Evolutionary conservation across 2,888 invertebrate species (phyloP).

Genomic region (Callyntrura sp.): DNA sequence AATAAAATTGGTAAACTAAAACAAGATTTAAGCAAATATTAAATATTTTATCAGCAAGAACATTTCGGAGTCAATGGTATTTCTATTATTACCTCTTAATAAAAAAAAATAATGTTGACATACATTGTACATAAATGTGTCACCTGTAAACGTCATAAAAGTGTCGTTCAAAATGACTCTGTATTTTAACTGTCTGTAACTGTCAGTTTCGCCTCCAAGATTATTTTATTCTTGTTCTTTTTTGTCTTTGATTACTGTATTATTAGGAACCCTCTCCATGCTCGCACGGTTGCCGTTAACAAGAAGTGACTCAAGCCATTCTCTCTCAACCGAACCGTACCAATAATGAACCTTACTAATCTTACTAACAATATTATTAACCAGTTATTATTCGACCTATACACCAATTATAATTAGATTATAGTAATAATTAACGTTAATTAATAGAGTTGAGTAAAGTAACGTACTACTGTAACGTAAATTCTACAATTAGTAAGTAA

Average conservation of each 20-base stretch:
- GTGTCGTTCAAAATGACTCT: too few species aligned
- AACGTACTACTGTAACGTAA: not conserved
- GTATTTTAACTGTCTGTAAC: too few species aligned
- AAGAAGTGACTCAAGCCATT: conserved; percentile 77
- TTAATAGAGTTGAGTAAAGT: not conserved
- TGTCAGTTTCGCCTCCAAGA: too few species aligned
- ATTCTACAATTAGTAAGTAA: too few species aligned
- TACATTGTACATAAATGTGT: too few species aligned
- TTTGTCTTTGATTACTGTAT: conserved; percentile 22
- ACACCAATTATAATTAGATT: not conserved
- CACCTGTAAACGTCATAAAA: too few species aligned
- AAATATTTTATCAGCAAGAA: too few species aligned
- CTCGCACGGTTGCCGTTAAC: conserved; percentile 76
- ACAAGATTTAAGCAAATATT: too few species aligned
- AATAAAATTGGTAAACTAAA: too few species aligned
- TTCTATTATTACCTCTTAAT: too few species aligned
- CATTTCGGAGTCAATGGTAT: too few species aligned
- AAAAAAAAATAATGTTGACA: too few species aligned
- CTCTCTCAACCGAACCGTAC: conserved; percentile 78
- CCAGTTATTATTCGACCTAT: conserved; percentile 39
- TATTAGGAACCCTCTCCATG: conserved; percentile 75
- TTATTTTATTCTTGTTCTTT: conserved; percentile 7
- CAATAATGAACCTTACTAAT: conserved; percentile 77
- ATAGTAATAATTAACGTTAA: not conserved
- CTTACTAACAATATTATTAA: conserved; percentile 66